Evolutionary conservation across 1,140 invertebrate genomes (phyloP).

Genomic region (Teleogryllus occipitalis): DNA sequence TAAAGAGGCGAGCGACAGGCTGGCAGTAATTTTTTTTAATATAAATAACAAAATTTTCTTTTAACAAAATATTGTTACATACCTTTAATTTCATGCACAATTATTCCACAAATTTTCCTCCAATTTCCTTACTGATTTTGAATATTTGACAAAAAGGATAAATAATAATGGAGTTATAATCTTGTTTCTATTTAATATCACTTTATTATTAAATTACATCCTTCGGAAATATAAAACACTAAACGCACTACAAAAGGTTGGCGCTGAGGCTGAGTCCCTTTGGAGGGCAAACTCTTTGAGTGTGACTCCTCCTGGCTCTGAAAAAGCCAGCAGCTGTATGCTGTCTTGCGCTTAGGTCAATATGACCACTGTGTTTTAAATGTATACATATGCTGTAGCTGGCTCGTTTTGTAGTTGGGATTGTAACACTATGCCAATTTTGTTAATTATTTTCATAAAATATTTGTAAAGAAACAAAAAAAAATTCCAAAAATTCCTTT

Average conservation of each 20-base stretch:
- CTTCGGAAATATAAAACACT: too few relatives aligned
- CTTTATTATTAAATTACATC: not conserved
- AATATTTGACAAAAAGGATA: too few relatives aligned
- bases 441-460: constrained; percentile 6
- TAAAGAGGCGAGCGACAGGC: not conserved
- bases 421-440: constrained; percentile 5
- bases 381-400: not conserved
- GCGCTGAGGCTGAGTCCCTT: too few relatives aligned
- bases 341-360: not conserved
- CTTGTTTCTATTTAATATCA: not conserved
- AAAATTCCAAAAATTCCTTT: not conserved
- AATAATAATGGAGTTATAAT: too few relatives aligned
- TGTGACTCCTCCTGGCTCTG: not conserved
- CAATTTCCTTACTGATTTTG: too few relatives aligned
- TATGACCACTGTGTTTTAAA: not conserved
- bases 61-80: too few relatives aligned
- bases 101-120: too few relatives aligned
- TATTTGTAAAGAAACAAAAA: not conserved
- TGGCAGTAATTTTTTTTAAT: not conserved
- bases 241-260: too few relatives aligned
- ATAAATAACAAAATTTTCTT: too few relatives aligned
- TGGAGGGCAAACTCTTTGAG: too few relatives aligned
- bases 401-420: not conserved
- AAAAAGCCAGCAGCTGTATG: not conserved
- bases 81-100: too few relatives aligned